These are phyloP conservation scores for Hedya salicella DNA, from an alignment of 2,888 invertebrate genomes.

Conservation along the genomic window DNA sequence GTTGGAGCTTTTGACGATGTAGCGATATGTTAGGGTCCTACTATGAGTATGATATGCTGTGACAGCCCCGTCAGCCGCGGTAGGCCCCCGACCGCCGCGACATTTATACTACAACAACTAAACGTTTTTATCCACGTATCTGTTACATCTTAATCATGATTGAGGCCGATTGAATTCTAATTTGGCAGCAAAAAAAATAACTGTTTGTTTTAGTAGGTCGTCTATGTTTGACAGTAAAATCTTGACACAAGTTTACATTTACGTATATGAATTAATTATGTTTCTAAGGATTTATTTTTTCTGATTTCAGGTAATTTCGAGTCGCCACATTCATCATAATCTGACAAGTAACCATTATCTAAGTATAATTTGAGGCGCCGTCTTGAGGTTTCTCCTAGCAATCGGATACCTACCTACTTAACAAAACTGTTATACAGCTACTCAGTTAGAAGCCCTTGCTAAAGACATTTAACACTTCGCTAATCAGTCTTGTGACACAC, in stretches of 20 bases:
- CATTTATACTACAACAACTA: slow-evolving; percentile 3
- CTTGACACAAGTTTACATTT: slow-evolving; percentile 12
- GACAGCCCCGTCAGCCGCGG: slow-evolving; percentile 17
- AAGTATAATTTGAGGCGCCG: background rate
- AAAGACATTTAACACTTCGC: slow-evolving; percentile 20
- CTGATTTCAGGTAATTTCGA: slow-evolving; percentile 38
- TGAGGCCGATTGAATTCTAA: slow-evolving; percentile 30
- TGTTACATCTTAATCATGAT: slow-evolving; percentile 39
- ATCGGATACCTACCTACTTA: no score
- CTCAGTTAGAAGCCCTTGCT: slow-evolving; percentile 3
- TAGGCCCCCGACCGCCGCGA: slow-evolving; percentile 19
- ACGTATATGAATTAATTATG: background rate
- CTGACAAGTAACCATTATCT: slow-evolving; percentile 20
- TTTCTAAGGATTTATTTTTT: slow-evolving; percentile 24
- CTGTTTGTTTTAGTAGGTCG: slow-evolving; percentile 18
- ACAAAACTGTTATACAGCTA: background rate
- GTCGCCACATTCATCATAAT: slow-evolving; percentile 2
- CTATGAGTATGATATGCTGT: background rate
- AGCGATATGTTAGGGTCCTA: no score
- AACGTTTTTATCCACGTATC: slow-evolving; percentile 25
- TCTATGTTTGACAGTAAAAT: background rate
- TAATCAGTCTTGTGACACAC: slow-evolving; percentile 20
- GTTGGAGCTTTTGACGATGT: background rate
- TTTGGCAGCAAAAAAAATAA: slow-evolving; percentile 19
- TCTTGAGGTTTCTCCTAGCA: background rate